phyloP scores from a whole-genome alignment of 2,113 vertebrate genomes.

The Chloroceryle aenea region DNA sequence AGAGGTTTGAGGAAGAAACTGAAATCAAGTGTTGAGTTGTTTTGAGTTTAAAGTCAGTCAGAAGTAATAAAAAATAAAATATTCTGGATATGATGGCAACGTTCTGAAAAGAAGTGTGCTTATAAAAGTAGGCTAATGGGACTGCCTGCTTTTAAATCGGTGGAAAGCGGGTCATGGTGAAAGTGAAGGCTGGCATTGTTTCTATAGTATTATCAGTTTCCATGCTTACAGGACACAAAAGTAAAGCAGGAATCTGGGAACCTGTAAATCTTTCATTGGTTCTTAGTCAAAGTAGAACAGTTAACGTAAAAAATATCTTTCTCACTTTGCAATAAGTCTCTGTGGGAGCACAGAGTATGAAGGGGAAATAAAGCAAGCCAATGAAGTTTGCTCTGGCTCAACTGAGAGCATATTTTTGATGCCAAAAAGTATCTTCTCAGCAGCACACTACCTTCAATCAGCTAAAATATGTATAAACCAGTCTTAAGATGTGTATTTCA shows the following conservation, averaged over 20 bases:
- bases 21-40: neutral
- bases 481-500: neutral
- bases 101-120: neutral
- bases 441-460: neutral
- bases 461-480: neutral
- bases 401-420: neutral
- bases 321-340: constrained; percentile 65
- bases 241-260: constrained; percentile 31
- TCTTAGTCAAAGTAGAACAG: constrained; percentile 21
- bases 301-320: constrained; percentile 63
- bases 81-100: neutral
- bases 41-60: neutral
- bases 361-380: constrained; percentile 7
- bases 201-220: constrained; percentile 61
- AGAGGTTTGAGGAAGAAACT: neutral
- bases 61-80: constrained; percentile 24
- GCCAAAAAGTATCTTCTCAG: constrained; percentile 21
- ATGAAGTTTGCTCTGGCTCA: constrained; percentile 30
- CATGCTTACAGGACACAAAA: constrained; percentile 62
- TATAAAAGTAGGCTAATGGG: constrained; percentile 28
- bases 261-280: constrained; percentile 74
- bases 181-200: constrained; percentile 48
- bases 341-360: neutral
- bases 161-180: constrained; percentile 54
- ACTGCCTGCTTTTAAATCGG: constrained; percentile 17